Conservation (phyloP, 1,140 invertebrate genomes). For the Hormaphis cornu region DNA sequence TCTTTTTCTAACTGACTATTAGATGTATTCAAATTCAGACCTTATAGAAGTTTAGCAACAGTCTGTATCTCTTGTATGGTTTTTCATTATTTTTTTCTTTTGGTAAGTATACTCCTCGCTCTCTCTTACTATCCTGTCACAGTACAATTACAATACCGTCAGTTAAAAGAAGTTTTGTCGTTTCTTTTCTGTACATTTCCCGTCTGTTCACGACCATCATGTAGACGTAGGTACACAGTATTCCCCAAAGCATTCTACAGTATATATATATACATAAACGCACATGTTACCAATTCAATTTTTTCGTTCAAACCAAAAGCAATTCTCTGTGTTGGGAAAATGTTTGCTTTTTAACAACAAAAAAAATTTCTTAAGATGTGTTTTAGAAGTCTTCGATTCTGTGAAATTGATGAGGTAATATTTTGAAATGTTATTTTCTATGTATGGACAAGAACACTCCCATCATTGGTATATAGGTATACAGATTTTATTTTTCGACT, state of each 20-base stretch:
- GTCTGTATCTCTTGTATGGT: background rate
- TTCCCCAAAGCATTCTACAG: slow-evolving; percentile 6
- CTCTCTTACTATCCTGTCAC: slow-evolving; percentile 9
- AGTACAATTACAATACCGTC: slow-evolving; percentile 19
- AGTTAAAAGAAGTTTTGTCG: background rate
- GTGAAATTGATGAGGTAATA: too few relatives aligned
- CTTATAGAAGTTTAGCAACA: background rate
- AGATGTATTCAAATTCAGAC: background rate
- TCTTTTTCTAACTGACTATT: background rate
- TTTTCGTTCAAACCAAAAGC: background rate
- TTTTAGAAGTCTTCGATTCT: too few relatives aligned
- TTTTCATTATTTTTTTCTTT: slow-evolving; percentile 11
- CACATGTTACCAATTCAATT: slow-evolving; percentile 1
- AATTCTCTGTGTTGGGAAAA: background rate
- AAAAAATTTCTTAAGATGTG: background rate
- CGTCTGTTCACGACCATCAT: background rate
- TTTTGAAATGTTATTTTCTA: too few relatives aligned
- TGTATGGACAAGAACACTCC: too few relatives aligned
- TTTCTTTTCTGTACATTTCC: background rate
- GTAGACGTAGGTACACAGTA: background rate
- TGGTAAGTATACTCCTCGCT: too few relatives aligned
- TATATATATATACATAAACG: too few relatives aligned
- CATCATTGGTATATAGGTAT: too few relatives aligned
- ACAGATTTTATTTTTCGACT: too few relatives aligned
- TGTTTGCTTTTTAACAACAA: background rate